Evolutionary conservation across 2,797 vertebrate species (phyloP).

Genomic region (Lepilemur septentrionalis): DNA sequence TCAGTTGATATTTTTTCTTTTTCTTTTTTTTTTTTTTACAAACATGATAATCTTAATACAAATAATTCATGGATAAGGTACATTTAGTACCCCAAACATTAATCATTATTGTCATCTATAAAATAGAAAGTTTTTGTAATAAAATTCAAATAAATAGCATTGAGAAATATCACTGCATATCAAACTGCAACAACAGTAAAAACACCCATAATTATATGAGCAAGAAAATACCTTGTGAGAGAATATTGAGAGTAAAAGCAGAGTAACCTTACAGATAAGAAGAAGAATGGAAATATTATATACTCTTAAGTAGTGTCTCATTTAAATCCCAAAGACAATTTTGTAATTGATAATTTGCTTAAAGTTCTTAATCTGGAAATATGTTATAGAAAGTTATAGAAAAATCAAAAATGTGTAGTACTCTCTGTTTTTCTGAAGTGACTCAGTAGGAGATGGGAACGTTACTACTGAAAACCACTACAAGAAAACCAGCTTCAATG

Average conservation of each 20-base stretch:
- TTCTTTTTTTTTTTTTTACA: too few relatives aligned
- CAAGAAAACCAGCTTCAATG: neutral
- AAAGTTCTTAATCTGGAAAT: neutral
- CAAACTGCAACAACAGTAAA: neutral
- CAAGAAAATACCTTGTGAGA: neutral
- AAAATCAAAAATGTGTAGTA: neutral
- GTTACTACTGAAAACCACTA: neutral
- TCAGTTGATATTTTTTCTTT: too few relatives aligned
- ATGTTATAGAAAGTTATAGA: neutral
- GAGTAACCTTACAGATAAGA: neutral
- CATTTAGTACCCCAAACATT: neutral
- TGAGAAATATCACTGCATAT: slow-evolving; percentile 39
- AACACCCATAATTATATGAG: neutral
- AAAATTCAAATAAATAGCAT: slow-evolving; percentile 45
- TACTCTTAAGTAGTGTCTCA: neutral
- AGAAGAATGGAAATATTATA: neutral
- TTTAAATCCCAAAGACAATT: neutral
- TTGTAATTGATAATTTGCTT: neutral
- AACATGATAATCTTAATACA: neutral
- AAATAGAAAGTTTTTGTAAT: neutral
- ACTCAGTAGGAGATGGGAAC: neutral
- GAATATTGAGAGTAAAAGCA: neutral
- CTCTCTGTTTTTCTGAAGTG: neutral
- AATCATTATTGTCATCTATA: slow-evolving; percentile 24
- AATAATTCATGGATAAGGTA: slow-evolving; percentile 32